These are phyloP conservation scores for Centroberyx gerrardi DNA, from an alignment of 2,797 vertebrate species.

Conservation along the genomic window DNA sequence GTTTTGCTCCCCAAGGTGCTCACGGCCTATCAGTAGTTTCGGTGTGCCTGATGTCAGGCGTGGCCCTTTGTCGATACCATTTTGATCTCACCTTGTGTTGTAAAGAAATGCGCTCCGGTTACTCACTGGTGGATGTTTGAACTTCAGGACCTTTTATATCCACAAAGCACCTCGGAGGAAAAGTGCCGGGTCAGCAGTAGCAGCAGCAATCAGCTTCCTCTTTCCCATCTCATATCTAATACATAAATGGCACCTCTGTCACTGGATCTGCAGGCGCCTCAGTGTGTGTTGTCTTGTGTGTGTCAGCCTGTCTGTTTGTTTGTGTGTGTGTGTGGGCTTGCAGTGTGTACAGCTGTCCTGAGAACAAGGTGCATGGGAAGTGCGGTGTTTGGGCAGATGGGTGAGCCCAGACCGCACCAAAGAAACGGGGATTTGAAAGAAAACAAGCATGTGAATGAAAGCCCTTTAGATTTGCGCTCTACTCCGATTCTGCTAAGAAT, in stretches of 20 bases:
- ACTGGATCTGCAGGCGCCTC: conserved; percentile 10
- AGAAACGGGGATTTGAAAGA: conserved; percentile 40
- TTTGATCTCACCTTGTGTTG: conserved; percentile 41
- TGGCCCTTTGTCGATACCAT: conserved; percentile 41
- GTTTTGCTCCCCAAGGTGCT: conserved; percentile 7
- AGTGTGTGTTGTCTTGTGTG: conserved; percentile 27
- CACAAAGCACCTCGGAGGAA: conserved; percentile 49
- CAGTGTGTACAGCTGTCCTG: conserved; percentile 56
- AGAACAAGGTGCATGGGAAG: conserved; percentile 11
- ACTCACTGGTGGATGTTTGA: conserved; percentile 39
- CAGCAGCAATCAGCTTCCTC: conserved; percentile 25
- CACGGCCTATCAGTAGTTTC: conserved; percentile 9
- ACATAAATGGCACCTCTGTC: conserved; percentile 3
- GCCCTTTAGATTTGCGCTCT: conserved; percentile 34
- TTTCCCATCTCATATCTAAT: conserved; percentile 24
- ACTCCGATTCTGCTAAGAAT: conserved; percentile 52
- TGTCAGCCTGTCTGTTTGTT: conserved; percentile 9
- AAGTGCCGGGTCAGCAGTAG: conserved; percentile 12
- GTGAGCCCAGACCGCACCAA: conserved; percentile 34
- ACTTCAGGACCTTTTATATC: conserved; percentile 41
- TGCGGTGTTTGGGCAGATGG: conserved; percentile 39
- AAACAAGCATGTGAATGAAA: conserved; percentile 28
- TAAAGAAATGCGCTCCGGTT: conserved; percentile 31
- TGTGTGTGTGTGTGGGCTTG: conserved; percentile 29
- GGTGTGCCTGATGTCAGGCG: conserved; percentile 25